Evolutionary conservation across 2,113 vertebrate species (phyloP).

Genomic region (Hydrolagus affinis): DNA sequence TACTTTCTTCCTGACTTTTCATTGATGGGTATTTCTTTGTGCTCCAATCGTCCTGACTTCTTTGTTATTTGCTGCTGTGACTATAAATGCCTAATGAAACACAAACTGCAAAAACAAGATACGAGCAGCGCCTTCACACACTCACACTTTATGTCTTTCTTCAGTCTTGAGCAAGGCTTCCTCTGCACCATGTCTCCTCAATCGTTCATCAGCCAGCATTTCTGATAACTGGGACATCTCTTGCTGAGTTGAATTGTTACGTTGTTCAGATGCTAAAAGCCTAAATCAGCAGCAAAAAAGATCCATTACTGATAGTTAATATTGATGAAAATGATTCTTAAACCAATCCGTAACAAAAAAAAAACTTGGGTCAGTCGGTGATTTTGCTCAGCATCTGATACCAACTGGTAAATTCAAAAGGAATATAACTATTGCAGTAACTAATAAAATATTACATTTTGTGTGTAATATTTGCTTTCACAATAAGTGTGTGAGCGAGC

Average conservation of each 20-base stretch:
- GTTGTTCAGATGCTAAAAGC: slow-evolving; percentile 64
- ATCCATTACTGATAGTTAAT: neutral
- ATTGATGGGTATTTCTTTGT: neutral
- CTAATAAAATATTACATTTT: too few relatives aligned
- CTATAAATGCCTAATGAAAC: neutral
- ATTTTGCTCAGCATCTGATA: too few relatives aligned
- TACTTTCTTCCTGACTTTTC: too few relatives aligned
- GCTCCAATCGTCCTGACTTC: neutral
- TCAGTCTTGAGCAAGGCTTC: slow-evolving; percentile 64
- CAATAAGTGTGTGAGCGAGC: too few relatives aligned
- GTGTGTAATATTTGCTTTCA: too few relatives aligned
- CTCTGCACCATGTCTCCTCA: slow-evolving; percentile 63
- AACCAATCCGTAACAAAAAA: neutral
- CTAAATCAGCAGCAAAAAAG: slow-evolving; percentile 43
- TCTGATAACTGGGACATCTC: slow-evolving; percentile 52
- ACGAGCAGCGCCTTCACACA: neutral
- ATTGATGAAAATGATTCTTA: neutral
- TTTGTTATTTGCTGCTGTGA: neutral
- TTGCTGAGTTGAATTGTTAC: slow-evolving; percentile 54
- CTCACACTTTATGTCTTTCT: slow-evolving; percentile 57
- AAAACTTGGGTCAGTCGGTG: neutral
- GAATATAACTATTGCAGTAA: too few relatives aligned
- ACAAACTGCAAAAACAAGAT: neutral
- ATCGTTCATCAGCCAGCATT: slow-evolving; percentile 61
- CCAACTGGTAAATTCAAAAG: too few relatives aligned